These are phyloP conservation scores for Corella eumyota DNA, from an alignment of 23 tunicate species.

Conservation along the genomic window DNA sequence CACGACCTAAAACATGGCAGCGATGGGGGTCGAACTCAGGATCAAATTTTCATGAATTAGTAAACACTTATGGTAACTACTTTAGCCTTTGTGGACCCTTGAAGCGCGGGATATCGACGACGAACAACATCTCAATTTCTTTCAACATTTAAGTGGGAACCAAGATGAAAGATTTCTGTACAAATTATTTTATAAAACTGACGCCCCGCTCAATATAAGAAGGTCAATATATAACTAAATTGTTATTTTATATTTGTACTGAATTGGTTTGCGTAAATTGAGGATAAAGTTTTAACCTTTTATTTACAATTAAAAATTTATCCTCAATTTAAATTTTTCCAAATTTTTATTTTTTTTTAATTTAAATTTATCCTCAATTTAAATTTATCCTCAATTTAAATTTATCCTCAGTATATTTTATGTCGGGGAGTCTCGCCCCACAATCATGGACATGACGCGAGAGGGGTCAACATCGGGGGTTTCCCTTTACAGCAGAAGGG, in stretches of 20 bases:
- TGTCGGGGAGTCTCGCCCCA: slow-evolving; percentile 64
- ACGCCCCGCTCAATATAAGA: slow-evolving; percentile 86
- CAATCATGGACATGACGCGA: slow-evolving; percentile 64
- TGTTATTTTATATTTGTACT: background rate
- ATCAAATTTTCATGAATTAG: too few species aligned
- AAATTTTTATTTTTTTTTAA: background rate
- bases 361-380: background rate
- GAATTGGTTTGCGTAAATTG: background rate
- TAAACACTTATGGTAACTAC: background rate
- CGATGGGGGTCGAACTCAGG: too few species aligned
- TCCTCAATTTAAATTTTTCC: background rate
- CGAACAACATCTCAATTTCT: slow-evolving; percentile 82
- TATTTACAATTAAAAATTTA: background rate
- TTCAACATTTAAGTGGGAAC: slow-evolving; percentile 50
- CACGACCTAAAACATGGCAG: too few species aligned
- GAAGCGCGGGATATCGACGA: slow-evolving; percentile 81
- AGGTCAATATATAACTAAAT: slow-evolving; percentile 20
- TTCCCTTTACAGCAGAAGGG: slow-evolving; percentile 74
- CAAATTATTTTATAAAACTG: slow-evolving; percentile 87
- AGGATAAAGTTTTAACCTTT: background rate
- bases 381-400: background rate
- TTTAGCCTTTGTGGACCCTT: slow-evolving; percentile 85
- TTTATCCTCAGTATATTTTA: slow-evolving; percentile 48
- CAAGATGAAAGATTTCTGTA: slow-evolving; percentile 61
- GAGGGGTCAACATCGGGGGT: slow-evolving; percentile 63